phyloP scores from a whole-genome alignment of 1,140 invertebrate species.

The Drosophila parvula region DNA sequence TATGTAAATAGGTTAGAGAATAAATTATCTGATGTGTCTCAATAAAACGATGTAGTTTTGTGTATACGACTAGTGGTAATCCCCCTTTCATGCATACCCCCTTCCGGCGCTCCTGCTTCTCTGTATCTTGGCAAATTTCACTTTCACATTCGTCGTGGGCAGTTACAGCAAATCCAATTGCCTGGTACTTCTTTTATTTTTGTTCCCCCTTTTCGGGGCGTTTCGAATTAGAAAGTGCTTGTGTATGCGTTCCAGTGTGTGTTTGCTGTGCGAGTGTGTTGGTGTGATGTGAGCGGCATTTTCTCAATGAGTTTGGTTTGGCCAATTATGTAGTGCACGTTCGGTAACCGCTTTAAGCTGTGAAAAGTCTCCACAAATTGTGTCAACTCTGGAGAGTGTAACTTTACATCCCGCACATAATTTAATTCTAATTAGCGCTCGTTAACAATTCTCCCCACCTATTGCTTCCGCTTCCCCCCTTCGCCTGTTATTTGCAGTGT shows the following conservation, averaged over 20 bases:
- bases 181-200: conserved; percentile 60
- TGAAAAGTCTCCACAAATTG: conserved; percentile 32
- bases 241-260: conserved; percentile 15
- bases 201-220: conserved; percentile 33
- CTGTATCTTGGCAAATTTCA: conserved; percentile 61
- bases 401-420: conserved; percentile 16
- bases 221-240: conserved; percentile 73
- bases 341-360: conserved; percentile 23
- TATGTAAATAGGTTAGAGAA: neutral
- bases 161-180: conserved; percentile 63
- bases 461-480: neutral
- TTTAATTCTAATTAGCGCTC: conserved; percentile 64
- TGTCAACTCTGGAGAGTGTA: conserved; percentile 23
- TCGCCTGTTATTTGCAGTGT: conserved; percentile 46
- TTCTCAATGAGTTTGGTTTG: conserved; percentile 38
- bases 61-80: neutral
- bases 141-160: conserved; percentile 77
- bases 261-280: conserved; percentile 2
- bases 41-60: neutral
- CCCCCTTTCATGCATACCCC: neutral
- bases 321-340: conserved; percentile 52
- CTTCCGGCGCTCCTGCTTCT: conserved; percentile 6
- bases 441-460: conserved; percentile 27
- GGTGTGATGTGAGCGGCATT: conserved; percentile 39
- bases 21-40: neutral